Conservation (phyloP, 2,888 invertebrate genomes). For the Andrena hattorfiana region DNA sequence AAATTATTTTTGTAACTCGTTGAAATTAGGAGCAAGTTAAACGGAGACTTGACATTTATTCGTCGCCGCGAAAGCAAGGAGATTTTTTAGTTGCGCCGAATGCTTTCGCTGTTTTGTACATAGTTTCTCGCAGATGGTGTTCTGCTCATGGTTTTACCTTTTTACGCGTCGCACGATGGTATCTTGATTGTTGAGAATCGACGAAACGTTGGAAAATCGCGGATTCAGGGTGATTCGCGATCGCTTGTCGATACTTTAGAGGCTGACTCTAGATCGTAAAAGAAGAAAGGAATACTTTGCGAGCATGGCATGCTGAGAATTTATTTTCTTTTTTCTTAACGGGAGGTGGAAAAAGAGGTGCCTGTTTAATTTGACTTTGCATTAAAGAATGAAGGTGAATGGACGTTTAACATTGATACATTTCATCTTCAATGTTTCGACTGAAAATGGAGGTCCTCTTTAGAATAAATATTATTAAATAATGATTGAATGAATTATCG, state of each 20-base stretch:
- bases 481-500: background rate
- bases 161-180: conserved; percentile 14
- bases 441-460: background rate
- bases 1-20: conserved; percentile 34
- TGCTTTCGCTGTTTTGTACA: conserved; percentile 23
- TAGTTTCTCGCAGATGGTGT: background rate
- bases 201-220: conserved; percentile 10
- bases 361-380: background rate
- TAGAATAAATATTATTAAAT: background rate
- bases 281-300: background rate
- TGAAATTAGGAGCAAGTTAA: background rate
- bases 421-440: background rate
- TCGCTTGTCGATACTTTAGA: background rate
- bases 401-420: background rate
- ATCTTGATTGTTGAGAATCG: conserved; percentile 1
- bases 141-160: conserved; percentile 20
- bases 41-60: background rate
- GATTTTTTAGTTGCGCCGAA: background rate
- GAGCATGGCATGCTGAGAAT: background rate
- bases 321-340: background rate
- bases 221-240: background rate
- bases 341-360: background rate
- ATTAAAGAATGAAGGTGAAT: background rate
- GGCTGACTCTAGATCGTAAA: background rate
- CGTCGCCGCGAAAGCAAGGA: background rate